Evolutionary conservation across 2,113 vertebrate species (phyloP), one percentile per base, ranked within the genome.

Genomic region (Myocastor coypus): DNA sequence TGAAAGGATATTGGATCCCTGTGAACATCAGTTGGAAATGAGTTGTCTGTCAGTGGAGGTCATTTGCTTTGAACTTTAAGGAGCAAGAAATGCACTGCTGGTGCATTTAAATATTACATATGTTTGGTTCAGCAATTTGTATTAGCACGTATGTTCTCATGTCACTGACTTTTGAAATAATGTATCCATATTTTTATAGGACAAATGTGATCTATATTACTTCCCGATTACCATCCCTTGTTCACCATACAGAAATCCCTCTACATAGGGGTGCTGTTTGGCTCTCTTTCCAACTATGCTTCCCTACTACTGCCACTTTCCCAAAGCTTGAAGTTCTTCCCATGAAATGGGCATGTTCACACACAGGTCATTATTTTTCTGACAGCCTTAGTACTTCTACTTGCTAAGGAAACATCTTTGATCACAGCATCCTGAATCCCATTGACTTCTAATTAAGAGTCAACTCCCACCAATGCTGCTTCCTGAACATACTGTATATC

Each of bases 281-380:
- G 19, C 80, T 50, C 20, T 63, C 64, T 83, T 75, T 89, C 22
- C 20, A 10, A 92, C 14, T 71, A 30, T 9, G 9, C n/a, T 34
- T 86, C 32, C 9, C 64, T 92, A 50, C 80, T 42, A 68, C n/a
- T 75, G 57, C n/a, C 59, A 91, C 89, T 82, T 86, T 82, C 26
- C 73, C 46, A 91, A 93, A 81, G 30, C 24, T 82, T 83, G 89
- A 42, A 92, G 42, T 50, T 87, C n/a, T 5, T 89, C 22, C 32
- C 30, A 94, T 83, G 90, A 63, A 52, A n/a, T 50, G 42, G 16
- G 17, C 81, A 95, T 93, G 71, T 82, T 88, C 88, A 91, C 46
- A 88, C 7, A 22, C 50, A 17, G 19, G 14, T 73, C 10, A 83
- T 87, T 10, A 77, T 37, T 83, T 91, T 85, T 87, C 75, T 42